These are phyloP conservation scores for Uria lomvia DNA, from an alignment of 2,113 vertebrate genomes.

Conservation along the genomic window DNA sequence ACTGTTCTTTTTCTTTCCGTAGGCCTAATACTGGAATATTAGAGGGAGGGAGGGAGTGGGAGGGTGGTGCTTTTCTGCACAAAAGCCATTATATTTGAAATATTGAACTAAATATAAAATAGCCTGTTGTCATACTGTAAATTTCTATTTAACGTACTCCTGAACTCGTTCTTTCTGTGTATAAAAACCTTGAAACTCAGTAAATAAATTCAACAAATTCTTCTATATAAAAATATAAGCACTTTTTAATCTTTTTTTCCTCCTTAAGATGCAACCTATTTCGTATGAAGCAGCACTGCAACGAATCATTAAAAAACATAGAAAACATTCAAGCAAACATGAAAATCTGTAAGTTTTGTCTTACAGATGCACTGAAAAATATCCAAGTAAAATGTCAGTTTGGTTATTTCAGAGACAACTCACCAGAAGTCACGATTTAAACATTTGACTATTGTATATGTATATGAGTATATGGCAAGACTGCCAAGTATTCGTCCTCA, in stretches of 20 bases:
- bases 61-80: not conserved
- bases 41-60: no score
- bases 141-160: not conserved
- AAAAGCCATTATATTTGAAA: not conserved
- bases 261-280: not conserved
- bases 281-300: not conserved
- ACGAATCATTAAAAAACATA: not conserved
- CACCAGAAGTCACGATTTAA: not conserved
- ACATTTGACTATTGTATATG: not conserved
- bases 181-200: not conserved
- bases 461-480: not conserved
- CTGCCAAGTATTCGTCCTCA: not conserved
- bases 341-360: not conserved
- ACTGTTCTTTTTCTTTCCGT: not conserved
- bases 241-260: not conserved
- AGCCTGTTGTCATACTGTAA: accelerated
- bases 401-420: not conserved
- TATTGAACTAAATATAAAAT: not conserved
- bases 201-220: not conserved
- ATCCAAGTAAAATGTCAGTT: not conserved
- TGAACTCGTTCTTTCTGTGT: not conserved
- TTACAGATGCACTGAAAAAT: not conserved
- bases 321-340: not conserved
- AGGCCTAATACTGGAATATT: not conserved
- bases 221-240: not conserved